A percentile compares a stretch with the other conserved stretches of the same genome.
phyloP scores from a whole-genome alignment of 2,113 vertebrate genomes.

The Oxyruncus cristatus region DNA sequence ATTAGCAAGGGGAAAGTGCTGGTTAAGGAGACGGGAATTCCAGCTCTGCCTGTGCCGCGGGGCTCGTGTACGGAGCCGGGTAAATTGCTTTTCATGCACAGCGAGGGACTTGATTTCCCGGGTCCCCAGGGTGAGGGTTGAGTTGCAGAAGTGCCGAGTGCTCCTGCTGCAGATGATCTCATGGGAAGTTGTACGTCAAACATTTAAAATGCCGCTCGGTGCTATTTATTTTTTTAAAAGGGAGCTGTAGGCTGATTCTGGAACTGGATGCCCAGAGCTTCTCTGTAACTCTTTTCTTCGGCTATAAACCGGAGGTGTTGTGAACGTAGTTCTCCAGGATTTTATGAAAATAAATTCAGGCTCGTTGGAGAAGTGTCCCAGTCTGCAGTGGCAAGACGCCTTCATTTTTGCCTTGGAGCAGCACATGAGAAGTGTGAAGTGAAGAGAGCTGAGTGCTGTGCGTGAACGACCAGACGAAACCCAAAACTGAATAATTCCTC shows the following conservation, averaged over 20 bases:
- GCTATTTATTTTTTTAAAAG: constrained; percentile 28
- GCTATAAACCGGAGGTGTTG: not conserved
- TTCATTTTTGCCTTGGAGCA: constrained; percentile 15
- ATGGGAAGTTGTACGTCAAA: not conserved
- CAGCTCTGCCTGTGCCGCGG: not conserved
- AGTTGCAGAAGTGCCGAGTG: not conserved
- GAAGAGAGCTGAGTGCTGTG: not conserved
- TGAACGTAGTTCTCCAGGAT: not conserved
- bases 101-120: not conserved
- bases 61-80: not conserved
- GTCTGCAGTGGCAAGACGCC: not conserved
- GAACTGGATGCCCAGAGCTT: not conserved
- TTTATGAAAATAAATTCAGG: constrained; percentile 10
- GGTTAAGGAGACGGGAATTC: not conserved
- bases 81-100: constrained; percentile 8
- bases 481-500: not conserved
- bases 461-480: not conserved
- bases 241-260: constrained; percentile 1
- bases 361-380: not conserved
- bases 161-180: constrained; percentile 20
- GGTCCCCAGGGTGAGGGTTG: constrained; percentile 29
- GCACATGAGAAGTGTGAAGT: not conserved
- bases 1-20: not conserved
- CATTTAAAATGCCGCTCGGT: not conserved
- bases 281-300: not conserved